phyloP scores from a whole-genome alignment of 2,888 invertebrate genomes.

The Drosophila pullipes region DNA sequence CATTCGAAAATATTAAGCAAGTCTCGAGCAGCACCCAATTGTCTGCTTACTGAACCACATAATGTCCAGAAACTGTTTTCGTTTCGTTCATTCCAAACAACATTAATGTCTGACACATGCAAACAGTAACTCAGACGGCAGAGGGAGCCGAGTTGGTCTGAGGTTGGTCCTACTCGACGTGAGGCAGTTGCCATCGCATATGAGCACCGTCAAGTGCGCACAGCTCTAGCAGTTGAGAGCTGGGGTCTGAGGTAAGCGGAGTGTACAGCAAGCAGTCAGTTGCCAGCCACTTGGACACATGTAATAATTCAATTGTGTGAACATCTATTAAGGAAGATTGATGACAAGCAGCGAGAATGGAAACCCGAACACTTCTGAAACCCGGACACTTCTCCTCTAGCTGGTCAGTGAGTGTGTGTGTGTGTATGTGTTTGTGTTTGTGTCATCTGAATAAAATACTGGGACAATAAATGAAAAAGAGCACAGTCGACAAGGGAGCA shows the following conservation, averaged over 20 bases:
- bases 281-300: conserved; percentile 79
- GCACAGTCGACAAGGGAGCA: conserved; percentile 30
- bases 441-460: conserved; percentile 29
- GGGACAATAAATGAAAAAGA: conserved; percentile 61
- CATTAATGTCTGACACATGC: conserved; percentile 69
- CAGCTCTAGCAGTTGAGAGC: conserved; percentile 13
- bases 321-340: conserved; percentile 84
- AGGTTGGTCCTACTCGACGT: not conserved
- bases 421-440: not conserved
- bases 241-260: conserved; percentile 10
- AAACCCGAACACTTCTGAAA: conserved; percentile 18
- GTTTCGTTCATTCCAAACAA: conserved; percentile 64
- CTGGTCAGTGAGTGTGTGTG: conserved; percentile 15
- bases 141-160: conserved; percentile 3
- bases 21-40: conserved; percentile 16
- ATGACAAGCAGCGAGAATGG: conserved; percentile 68
- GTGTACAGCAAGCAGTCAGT: conserved; percentile 57
- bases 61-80: conserved; percentile 58
- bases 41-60: conserved; percentile 39
- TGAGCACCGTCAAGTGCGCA: conserved; percentile 61
- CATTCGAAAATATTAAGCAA: conserved; percentile 21
- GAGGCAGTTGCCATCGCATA: conserved; percentile 43
- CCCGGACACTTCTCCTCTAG: conserved; percentile 10
- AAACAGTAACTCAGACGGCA: conserved; percentile 44
- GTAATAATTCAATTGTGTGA: conserved; percentile 84